These are phyloP conservation scores for Hirudo medicinalis DNA, from an alignment of 1,140 invertebrate species.

Conservation along the genomic window DNA sequence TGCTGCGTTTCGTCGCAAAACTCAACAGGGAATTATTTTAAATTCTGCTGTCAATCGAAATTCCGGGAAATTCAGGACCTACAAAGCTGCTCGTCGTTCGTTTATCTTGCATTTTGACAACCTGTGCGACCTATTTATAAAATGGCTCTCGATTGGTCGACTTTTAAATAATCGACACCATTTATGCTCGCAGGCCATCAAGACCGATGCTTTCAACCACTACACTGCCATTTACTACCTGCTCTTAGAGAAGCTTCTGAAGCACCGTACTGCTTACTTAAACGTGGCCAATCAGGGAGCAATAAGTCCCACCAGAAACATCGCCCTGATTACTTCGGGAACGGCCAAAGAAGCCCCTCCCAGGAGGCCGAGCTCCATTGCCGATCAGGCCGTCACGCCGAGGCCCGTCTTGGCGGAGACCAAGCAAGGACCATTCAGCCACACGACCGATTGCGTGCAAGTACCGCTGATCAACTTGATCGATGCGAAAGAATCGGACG, in stretches of 20 bases:
- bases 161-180: not conserved
- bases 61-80: too few relatives aligned
- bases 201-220: slow-evolving; percentile 77
- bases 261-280: slow-evolving; percentile 34
- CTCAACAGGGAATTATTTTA: too few relatives aligned
- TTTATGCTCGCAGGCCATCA: slow-evolving; percentile 55
- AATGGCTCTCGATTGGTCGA: too few relatives aligned
- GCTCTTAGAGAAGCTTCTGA: slow-evolving; percentile 60
- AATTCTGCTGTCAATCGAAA: too few relatives aligned
- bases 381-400: slow-evolving; percentile 24
- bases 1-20: too few relatives aligned
- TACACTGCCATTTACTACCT: slow-evolving; percentile 86
- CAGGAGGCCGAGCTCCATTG: slow-evolving; percentile 27
- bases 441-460: slow-evolving; percentile 34
- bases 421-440: slow-evolving; percentile 32
- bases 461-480: not conserved
- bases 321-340: slow-evolving; percentile 26
- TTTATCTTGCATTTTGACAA: too few relatives aligned
- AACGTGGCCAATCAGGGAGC: slow-evolving; percentile 40
- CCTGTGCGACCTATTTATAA: too few relatives aligned
- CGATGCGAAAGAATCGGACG: slow-evolving; percentile 1
- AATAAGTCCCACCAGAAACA: slow-evolving; percentile 34
- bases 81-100: too few relatives aligned
- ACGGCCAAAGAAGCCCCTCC: slow-evolving; percentile 30
- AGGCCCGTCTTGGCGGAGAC: slow-evolving; percentile 27